Conservation (phyloP, 2,797 vertebrate genomes). For the Danio tinwini region DNA sequence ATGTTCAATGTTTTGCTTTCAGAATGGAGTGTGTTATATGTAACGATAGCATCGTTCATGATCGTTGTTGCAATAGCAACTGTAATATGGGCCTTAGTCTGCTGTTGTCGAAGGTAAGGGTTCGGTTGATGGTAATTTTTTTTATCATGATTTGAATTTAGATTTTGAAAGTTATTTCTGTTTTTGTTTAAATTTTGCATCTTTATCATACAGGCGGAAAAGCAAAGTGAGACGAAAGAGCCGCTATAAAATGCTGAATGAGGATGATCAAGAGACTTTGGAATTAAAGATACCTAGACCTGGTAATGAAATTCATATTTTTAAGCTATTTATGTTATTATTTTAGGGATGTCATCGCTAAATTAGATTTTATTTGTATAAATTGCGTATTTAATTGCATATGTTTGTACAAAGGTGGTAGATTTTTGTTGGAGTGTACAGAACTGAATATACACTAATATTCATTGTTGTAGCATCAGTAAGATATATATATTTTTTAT, state of each 20-base stretch:
- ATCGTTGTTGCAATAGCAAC: conserved; percentile 89
- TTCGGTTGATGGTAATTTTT: not conserved
- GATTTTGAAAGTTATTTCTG: not conserved
- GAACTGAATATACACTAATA: not conserved
- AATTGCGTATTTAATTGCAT: not conserved
- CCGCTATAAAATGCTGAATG: conserved; percentile 95
- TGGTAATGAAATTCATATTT: conserved; percentile 62
- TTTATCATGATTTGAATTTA: not conserved
- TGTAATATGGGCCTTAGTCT: conserved; percentile 89
- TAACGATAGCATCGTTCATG: conserved; percentile 93
- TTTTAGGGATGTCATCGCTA: not conserved
- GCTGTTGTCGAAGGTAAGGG: conserved; percentile 92
- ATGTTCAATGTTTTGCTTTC: conserved; percentile 59
- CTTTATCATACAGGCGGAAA: conserved; percentile 79
- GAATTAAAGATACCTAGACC: conserved; percentile 85
- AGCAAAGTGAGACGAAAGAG: conserved; percentile 94
- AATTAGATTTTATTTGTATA: not conserved
- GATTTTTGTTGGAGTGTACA: no score
- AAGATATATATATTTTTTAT: no score
- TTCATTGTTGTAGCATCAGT: not conserved
- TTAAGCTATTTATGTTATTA: not conserved
- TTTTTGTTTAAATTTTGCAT: not conserved
- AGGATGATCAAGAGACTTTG: conserved; percentile 89
- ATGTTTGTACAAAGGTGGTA: no score
- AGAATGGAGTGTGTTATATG: conserved; percentile 99